These are phyloP conservation scores for Propithecus deckenii DNA, from an alignment of 2,797 vertebrate genomes.

Conservation along the genomic window DNA sequence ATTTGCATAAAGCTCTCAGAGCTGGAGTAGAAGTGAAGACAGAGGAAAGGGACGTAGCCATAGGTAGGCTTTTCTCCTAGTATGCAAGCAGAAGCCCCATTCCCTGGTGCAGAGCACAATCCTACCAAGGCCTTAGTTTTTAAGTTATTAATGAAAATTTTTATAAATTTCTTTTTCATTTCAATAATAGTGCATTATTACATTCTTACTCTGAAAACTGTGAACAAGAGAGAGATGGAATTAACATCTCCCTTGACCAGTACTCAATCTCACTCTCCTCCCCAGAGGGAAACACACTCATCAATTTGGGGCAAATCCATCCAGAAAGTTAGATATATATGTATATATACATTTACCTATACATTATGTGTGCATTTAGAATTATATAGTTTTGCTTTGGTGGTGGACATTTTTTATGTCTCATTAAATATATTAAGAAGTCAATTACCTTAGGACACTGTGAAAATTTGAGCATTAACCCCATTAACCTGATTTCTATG, in stretches of 20 bases:
- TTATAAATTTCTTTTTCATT: background rate
- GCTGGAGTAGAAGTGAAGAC: background rate
- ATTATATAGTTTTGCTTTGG: background rate
- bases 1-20: background rate
- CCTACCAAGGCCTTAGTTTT: background rate
- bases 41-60: background rate
- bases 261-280: background rate
- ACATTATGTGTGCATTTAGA: background rate
- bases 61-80: background rate
- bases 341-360: background rate
- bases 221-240: background rate
- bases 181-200: background rate
- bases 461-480: conserved; percentile 18
- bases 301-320: background rate
- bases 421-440: conserved; percentile 30
- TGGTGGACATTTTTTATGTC: background rate
- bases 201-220: background rate
- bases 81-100: background rate
- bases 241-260: background rate
- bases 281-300: background rate
- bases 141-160: background rate
- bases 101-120: background rate
- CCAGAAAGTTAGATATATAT: background rate
- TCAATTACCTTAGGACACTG: conserved; percentile 25
- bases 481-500: conserved; percentile 44